Evolutionary conservation across 2,888 invertebrate species (phyloP).

Genomic region (Griposia aprilina): DNA sequence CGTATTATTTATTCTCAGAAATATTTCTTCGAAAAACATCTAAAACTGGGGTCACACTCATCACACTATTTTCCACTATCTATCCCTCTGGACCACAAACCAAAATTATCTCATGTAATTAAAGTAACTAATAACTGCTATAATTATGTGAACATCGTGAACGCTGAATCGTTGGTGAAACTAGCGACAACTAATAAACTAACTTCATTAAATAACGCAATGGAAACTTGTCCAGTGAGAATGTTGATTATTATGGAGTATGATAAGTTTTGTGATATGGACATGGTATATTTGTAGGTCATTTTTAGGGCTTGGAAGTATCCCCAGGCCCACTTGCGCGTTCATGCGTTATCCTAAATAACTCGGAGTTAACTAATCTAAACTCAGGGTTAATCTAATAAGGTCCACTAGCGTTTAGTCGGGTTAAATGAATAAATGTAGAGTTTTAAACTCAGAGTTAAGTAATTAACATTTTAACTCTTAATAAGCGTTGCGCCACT

Average conservation of each 20-base stretch:
- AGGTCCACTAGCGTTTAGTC: too few relatives aligned
- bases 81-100: neutral
- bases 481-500: too few relatives aligned
- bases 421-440: too few relatives aligned
- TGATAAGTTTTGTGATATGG: neutral
- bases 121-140: slow-evolving; percentile 24
- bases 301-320: too few relatives aligned
- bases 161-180: slow-evolving; percentile 55
- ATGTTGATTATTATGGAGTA: slow-evolving; percentile 66
- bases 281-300: neutral
- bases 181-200: slow-evolving; percentile 83
- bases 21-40: neutral
- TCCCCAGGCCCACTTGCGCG: too few relatives aligned
- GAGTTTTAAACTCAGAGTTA: too few relatives aligned
- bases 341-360: too few relatives aligned
- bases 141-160: slow-evolving; percentile 26
- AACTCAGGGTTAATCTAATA: too few relatives aligned
- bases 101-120: slow-evolving; percentile 11
- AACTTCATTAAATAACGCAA: slow-evolving; percentile 87
- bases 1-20: too few relatives aligned
- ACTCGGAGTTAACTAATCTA: too few relatives aligned
- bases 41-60: neutral
- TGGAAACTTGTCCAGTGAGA: slow-evolving; percentile 81
- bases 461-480: too few relatives aligned
- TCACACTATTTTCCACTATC: neutral